A percentile compares a stretch with the other conserved stretches of the same genome.
Conservation (phyloP, 2,797 vertebrate genomes). For the Cynodonichthys magdalenae region DNA sequence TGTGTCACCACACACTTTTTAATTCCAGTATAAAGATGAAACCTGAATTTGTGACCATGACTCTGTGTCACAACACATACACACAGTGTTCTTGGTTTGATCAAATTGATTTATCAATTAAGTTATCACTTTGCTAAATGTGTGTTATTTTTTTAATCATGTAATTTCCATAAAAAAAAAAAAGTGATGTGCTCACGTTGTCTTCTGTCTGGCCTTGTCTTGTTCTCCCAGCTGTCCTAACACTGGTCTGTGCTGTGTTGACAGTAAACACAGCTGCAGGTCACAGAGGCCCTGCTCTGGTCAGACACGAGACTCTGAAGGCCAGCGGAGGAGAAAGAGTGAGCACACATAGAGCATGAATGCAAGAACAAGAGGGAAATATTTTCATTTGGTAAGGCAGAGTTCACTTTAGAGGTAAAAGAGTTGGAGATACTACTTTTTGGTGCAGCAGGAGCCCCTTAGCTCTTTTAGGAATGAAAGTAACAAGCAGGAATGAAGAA, state of each 20-base stretch:
- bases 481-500: too few species aligned
- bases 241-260: slow-evolving; percentile 82
- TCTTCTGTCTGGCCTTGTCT: slow-evolving; percentile 77
- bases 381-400: slow-evolving; percentile 9
- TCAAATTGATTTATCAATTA: slow-evolving; percentile 16
- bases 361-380: slow-evolving; percentile 30
- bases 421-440: slow-evolving; percentile 6
- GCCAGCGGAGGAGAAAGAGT: slow-evolving; percentile 45
- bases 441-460: slow-evolving; percentile 11
- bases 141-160: slow-evolving; percentile 26
- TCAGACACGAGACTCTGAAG: slow-evolving; percentile 74
- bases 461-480: slow-evolving; percentile 13
- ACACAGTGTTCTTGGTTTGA: neutral
- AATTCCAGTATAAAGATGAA: slow-evolving; percentile 44
- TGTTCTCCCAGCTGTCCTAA: slow-evolving; percentile 86
- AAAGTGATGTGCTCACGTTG: slow-evolving; percentile 52
- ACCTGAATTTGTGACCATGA: slow-evolving; percentile 34
- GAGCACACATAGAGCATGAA: slow-evolving; percentile 49
- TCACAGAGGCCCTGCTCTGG: slow-evolving; percentile 78
- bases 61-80: neutral
- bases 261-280: slow-evolving; percentile 88
- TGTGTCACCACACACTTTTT: slow-evolving; percentile 59
- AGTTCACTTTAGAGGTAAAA: slow-evolving; percentile 8
- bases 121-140: slow-evolving; percentile 4
- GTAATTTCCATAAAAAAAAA: slow-evolving; percentile 17